Percentiles rank a stretch among this genome's conserved stretches.
phyloP scores from a whole-genome alignment of 1,140 invertebrate species.

The Sinonovacula constricta region DNA sequence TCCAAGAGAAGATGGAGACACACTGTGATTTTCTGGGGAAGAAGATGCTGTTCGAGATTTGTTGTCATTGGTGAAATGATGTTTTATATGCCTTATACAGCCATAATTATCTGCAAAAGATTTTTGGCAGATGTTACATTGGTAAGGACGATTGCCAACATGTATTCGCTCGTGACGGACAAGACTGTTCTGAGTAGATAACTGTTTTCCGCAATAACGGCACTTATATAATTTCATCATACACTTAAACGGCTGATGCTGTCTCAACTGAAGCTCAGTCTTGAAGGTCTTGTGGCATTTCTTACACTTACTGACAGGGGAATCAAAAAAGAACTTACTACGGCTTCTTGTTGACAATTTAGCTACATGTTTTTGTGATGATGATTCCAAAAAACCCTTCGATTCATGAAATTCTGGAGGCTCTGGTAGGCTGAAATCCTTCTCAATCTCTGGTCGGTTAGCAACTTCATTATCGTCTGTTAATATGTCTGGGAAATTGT shows the following conservation, averaged over 20 bases:
- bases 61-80: neutral
- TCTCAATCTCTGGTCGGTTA: neutral
- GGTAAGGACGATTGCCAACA: conserved; percentile 44
- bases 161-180: conserved; percentile 50
- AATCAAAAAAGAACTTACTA: conserved; percentile 31
- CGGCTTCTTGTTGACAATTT: no score
- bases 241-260: conserved; percentile 42
- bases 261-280: conserved; percentile 20
- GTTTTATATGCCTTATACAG: conserved; percentile 41
- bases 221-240: conserved; percentile 52
- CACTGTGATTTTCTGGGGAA: neutral
- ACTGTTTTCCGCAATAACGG: conserved; percentile 45
- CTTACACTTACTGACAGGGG: conserved; percentile 34
- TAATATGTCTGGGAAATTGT: conserved; percentile 35
- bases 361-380: no score
- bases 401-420: no score
- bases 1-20: no score
- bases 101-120: conserved; percentile 42
- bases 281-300: conserved; percentile 45
- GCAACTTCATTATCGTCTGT: conserved; percentile 25
- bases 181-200: conserved; percentile 38
- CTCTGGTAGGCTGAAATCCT: neutral
- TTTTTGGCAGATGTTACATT: conserved; percentile 46
- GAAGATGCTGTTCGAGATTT: neutral
- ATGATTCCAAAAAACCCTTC: no score